phyloP scores from a whole-genome alignment of 2,888 invertebrate species.

The Melanostoma scalare region DNA sequence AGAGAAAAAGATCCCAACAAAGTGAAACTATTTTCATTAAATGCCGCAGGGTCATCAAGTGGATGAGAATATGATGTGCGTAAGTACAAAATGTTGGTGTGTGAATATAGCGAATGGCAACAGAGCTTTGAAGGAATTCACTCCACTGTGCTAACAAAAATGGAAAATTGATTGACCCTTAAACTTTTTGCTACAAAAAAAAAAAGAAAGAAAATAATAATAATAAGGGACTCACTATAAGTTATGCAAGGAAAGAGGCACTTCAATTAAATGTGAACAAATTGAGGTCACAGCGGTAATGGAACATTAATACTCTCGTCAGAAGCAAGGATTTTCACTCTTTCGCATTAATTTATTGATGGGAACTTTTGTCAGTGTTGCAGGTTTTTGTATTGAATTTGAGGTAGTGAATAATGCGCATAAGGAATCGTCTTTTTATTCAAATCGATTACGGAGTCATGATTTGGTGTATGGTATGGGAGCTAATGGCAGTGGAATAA shows the following conservation, averaged over 20 bases:
- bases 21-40: conserved; percentile 49
- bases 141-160: neutral
- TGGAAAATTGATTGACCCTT: conserved; percentile 24
- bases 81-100: neutral
- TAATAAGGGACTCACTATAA: too few species aligned
- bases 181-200: neutral
- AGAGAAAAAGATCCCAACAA: conserved; percentile 12
- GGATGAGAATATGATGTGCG: conserved; percentile 15
- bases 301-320: neutral
- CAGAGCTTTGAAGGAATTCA: neutral
- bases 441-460: too few species aligned
- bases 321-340: neutral
- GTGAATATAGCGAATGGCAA: neutral
- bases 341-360: too few species aligned
- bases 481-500: too few species aligned
- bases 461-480: too few species aligned
- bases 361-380: too few species aligned
- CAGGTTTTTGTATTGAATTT: too few species aligned
- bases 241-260: neutral
- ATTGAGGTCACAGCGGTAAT: neutral
- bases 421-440: too few species aligned
- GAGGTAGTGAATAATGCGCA: too few species aligned
- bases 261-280: neutral
- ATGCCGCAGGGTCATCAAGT: conserved; percentile 45
- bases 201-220: too few species aligned